Conservation (phyloP, 2,113 vertebrate genomes). For the Strix aluco region DNA sequence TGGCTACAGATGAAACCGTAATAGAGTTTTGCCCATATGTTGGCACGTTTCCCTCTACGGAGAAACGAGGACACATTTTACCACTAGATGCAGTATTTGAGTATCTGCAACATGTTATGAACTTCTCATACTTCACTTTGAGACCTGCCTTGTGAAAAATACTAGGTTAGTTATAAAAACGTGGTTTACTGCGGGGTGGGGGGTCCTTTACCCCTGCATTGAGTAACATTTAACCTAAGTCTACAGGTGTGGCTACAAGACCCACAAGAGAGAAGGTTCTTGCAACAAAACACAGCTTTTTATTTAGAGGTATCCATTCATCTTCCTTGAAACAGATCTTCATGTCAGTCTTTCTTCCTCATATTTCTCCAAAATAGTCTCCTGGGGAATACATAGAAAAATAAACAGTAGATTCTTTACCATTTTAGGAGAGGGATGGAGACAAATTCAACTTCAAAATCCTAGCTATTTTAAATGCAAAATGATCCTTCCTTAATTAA, state of each 20-base stretch:
- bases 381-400: background rate
- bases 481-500: slow-evolving; percentile 41
- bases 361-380: background rate
- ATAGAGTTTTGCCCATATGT: background rate
- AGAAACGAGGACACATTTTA: background rate
- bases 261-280: background rate
- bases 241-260: background rate
- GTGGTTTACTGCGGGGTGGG: background rate
- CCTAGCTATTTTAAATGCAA: slow-evolving; percentile 29
- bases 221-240: background rate
- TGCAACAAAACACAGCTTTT: background rate
- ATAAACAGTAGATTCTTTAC: slow-evolving; percentile 10
- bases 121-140: background rate
- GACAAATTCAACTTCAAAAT: slow-evolving; percentile 28
- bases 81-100: background rate
- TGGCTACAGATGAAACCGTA: background rate
- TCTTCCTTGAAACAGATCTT: background rate
- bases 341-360: background rate
- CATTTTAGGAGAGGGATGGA: slow-evolving; percentile 10
- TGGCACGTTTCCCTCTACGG: background rate
- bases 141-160: background rate
- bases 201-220: background rate
- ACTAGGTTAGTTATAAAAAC: background rate
- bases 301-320: background rate
- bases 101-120: background rate